phyloP scores from a whole-genome alignment of 1,140 invertebrate species.

The Pseudomyrmex pallidus region DNA sequence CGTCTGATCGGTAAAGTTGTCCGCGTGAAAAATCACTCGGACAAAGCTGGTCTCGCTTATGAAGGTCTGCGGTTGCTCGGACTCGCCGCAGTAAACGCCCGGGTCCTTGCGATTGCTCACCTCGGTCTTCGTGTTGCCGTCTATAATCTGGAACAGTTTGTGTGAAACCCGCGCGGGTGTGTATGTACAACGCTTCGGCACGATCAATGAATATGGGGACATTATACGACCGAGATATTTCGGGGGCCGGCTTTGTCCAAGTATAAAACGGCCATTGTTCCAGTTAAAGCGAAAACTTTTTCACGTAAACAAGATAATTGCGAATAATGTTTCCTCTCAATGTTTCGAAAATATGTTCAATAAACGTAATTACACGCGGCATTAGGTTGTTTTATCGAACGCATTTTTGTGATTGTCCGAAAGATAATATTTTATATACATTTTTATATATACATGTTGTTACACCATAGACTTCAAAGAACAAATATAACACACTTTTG shows the following conservation, averaged over 20 bases:
- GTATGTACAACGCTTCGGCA: conserved; percentile 12
- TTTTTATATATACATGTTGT: not conserved
- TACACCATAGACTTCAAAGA: too few relatives aligned
- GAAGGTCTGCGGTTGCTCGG: conserved; percentile 96
- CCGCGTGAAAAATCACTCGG: conserved; percentile 94
- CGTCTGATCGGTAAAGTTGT: conserved; percentile 96
- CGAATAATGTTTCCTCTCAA: not conserved
- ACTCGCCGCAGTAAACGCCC: conserved; percentile 96
- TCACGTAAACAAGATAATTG: not conserved
- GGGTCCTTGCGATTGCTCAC: conserved; percentile 94
- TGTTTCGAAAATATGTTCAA: not conserved
- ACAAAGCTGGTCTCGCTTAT: conserved; percentile 97
- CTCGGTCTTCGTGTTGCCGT: conserved; percentile 94
- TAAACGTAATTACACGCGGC: too few relatives aligned
- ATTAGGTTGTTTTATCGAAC: not conserved
- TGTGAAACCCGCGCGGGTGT: conserved; percentile 6
- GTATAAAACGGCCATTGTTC: not conserved
- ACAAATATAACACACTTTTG: not conserved
- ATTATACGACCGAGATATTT: not conserved
- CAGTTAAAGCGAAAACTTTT: not conserved
- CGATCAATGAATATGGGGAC: conserved; percentile 14
- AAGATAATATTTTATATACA: not conserved
- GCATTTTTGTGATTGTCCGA: not conserved
- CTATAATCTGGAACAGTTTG: conserved; percentile 89
- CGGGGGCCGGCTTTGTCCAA: not conserved